A percentile compares a stretch with the other conserved stretches of the same genome.
phyloP scores from a whole-genome alignment of 2,797 vertebrate genomes.

The Picus viridis region DNA sequence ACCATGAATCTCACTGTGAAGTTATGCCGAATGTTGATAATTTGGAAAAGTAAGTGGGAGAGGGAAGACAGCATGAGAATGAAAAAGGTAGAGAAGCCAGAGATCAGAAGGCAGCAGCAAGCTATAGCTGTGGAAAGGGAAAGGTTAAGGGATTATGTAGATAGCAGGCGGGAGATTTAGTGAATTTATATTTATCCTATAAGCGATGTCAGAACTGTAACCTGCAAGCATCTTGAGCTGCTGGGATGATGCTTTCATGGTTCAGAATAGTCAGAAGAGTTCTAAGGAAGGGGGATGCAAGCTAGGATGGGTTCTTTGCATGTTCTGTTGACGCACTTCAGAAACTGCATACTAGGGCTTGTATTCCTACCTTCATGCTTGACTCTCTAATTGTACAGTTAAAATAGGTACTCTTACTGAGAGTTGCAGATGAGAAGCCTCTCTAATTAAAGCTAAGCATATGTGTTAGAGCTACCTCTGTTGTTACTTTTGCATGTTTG shows the following conservation, averaged over 20 bases:
- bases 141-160: conserved; percentile 53
- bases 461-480: neutral
- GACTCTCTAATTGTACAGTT: neutral
- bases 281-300: neutral
- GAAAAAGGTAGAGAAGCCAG: neutral
- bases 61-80: neutral
- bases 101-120: neutral
- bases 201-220: conserved; percentile 46
- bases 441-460: neutral
- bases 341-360: neutral
- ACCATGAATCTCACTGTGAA: neutral
- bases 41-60: neutral
- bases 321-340: neutral
- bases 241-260: neutral
- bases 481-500: neutral
- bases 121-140: neutral
- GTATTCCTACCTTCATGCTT: neutral
- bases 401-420: neutral
- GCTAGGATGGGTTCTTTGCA: neutral
- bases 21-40: neutral
- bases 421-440: neutral
- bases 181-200: conserved; percentile 73
- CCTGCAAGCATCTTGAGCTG: neutral
- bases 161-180: conserved; percentile 63
- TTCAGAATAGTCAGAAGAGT: neutral